Evolutionary conservation across 2,113 vertebrate species (phyloP).

Genomic region (Tetrax tetrax): DNA sequence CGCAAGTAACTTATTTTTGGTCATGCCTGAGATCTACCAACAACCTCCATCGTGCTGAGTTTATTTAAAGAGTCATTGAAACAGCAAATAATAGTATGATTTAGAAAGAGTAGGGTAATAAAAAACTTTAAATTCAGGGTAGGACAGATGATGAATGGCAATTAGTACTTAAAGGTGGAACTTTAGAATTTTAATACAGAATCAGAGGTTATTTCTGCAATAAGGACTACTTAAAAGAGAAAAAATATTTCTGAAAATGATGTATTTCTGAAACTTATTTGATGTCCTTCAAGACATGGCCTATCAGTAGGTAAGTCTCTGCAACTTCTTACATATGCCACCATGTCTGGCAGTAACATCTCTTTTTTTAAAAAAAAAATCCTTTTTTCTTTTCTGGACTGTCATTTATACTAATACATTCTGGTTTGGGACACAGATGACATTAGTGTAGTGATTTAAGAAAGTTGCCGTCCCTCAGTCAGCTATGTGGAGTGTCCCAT

Average conservation of each 20-base stretch:
- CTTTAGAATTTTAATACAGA: background rate
- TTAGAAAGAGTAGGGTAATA: background rate
- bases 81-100: background rate
- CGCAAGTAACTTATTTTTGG: background rate
- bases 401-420: background rate
- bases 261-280: background rate
- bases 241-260: background rate
- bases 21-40: background rate
- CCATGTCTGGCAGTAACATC: background rate
- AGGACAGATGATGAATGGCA: background rate
- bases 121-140: background rate
- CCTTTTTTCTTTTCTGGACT: background rate
- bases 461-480: rapidly evolving
- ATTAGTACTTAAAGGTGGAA: background rate
- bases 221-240: background rate
- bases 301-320: background rate
- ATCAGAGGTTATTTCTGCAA: background rate
- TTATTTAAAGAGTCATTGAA: background rate
- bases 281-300: background rate
- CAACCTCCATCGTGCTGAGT: background rate
- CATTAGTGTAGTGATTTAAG: background rate
- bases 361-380: background rate
- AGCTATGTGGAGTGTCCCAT: rapidly evolving
- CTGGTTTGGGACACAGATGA: background rate
- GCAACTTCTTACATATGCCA: background rate